phyloP scores from a whole-genome alignment of 1,140 invertebrate genomes.

The Ips nitidus region DNA sequence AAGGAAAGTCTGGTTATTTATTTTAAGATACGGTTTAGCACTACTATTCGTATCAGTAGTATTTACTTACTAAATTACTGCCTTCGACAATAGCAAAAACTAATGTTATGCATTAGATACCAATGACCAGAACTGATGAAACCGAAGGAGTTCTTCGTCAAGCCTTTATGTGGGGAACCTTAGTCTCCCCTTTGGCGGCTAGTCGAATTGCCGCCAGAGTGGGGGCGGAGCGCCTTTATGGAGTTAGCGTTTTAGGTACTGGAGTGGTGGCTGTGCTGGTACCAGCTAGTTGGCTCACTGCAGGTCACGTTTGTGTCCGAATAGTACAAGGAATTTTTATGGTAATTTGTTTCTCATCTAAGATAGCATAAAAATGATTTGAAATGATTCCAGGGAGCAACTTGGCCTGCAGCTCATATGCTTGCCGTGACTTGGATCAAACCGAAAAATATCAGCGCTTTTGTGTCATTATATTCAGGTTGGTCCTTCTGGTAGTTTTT shows the following conservation, averaged over 20 bases:
- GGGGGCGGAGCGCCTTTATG: slow-evolving; percentile 60
- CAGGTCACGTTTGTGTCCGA: slow-evolving; percentile 59
- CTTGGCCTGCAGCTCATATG: slow-evolving; percentile 63
- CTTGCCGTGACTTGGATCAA: slow-evolving; percentile 63
- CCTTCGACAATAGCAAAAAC: not conserved
- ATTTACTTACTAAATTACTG: no score
- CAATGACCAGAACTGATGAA: slow-evolving; percentile 57
- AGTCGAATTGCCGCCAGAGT: slow-evolving; percentile 60
- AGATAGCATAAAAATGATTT: not conserved
- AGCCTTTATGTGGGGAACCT: slow-evolving; percentile 61
- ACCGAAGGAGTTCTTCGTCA: slow-evolving; percentile 59
- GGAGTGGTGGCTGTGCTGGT: slow-evolving; percentile 58
- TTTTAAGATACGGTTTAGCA: no score
- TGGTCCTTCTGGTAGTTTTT: no score
- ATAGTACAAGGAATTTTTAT: slow-evolving; percentile 61
- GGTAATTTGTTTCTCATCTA: slow-evolving; percentile 43
- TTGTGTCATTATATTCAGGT: slow-evolving; percentile 62
- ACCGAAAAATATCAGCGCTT: slow-evolving; percentile 59
- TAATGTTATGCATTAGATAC: slow-evolving; percentile 40
- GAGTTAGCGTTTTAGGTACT: slow-evolving; percentile 58
- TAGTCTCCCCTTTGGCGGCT: slow-evolving; percentile 59
- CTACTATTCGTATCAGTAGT: no score
- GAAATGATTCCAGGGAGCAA: slow-evolving; percentile 53
- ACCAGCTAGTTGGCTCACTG: slow-evolving; percentile 60
- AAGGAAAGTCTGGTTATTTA: no score